Conservation (phyloP, 1,140 invertebrate species). For the Trinorchestia longiramus region DNA sequence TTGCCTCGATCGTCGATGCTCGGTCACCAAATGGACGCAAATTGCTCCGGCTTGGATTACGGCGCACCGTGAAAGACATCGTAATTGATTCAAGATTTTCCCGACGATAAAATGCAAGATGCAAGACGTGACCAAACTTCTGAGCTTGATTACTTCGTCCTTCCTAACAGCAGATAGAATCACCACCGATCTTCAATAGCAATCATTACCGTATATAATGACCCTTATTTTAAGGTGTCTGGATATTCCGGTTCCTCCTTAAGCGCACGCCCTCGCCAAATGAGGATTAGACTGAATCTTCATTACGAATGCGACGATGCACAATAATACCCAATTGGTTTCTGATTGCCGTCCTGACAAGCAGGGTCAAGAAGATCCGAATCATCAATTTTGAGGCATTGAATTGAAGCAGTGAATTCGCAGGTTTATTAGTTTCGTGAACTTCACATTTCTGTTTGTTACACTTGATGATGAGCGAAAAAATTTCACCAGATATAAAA, state of each 20-base stretch:
- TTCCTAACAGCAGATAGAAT: neutral
- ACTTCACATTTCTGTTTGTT: neutral
- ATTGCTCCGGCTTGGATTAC: neutral
- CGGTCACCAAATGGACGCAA: conserved; percentile 27
- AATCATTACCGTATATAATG: neutral
- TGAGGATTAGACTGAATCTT: neutral
- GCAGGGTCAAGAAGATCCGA: neutral
- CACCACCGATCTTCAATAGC: neutral
- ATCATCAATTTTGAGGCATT: neutral
- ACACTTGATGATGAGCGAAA: neutral
- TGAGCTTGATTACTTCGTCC: conserved; percentile 27
- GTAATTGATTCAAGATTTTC: conserved; percentile 39
- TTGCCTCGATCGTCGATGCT: conserved; percentile 6
- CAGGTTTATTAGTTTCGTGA: neutral
- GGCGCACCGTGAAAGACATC: neutral
- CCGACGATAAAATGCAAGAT: conserved; percentile 9
- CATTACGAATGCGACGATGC: neutral
- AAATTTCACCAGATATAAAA: neutral
- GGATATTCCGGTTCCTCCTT: neutral
- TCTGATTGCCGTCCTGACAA: neutral
- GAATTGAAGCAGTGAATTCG: neutral
- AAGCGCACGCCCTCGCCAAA: neutral
- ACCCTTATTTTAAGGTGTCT: neutral
- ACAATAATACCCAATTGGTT: neutral
- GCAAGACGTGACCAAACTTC: neutral